Evolutionary conservation across 2,888 invertebrate species (phyloP).

Genomic region (Sphinx pinastri): DNA sequence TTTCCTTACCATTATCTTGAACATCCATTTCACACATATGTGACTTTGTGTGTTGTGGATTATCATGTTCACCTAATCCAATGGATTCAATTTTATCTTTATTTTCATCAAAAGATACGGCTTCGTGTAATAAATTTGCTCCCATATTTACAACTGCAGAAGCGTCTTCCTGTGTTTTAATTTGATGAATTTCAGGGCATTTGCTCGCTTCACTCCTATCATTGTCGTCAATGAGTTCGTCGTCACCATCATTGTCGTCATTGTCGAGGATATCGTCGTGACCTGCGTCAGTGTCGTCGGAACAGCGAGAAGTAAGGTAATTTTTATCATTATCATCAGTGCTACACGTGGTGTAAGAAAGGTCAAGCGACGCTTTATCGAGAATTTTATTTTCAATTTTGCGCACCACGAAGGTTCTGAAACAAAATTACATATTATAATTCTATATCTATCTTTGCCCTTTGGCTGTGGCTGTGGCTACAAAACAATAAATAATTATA

Average conservation of each 20-base stretch:
- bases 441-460: too few species aligned
- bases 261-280: not conserved
- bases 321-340: conserved; percentile 5
- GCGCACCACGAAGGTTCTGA: not conserved
- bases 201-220: not conserved
- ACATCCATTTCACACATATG: not conserved
- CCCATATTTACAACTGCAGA: not conserved
- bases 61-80: not conserved
- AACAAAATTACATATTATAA: not conserved
- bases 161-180: not conserved
- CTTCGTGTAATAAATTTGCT: not conserved
- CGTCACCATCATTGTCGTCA: not conserved
- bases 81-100: not conserved
- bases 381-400: not conserved
- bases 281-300: not conserved
- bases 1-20: too few species aligned
- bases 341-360: conserved; percentile 1
- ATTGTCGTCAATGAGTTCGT: not conserved
- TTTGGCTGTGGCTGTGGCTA: too few species aligned
- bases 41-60: too few species aligned
- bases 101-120: not conserved
- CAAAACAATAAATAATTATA: too few species aligned
- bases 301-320: not conserved
- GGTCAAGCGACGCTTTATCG: not conserved
- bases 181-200: not conserved